These are phyloP conservation scores for Tenualosa ilisha DNA, from an alignment of 2,797 vertebrate species.

Conservation along the genomic window DNA sequence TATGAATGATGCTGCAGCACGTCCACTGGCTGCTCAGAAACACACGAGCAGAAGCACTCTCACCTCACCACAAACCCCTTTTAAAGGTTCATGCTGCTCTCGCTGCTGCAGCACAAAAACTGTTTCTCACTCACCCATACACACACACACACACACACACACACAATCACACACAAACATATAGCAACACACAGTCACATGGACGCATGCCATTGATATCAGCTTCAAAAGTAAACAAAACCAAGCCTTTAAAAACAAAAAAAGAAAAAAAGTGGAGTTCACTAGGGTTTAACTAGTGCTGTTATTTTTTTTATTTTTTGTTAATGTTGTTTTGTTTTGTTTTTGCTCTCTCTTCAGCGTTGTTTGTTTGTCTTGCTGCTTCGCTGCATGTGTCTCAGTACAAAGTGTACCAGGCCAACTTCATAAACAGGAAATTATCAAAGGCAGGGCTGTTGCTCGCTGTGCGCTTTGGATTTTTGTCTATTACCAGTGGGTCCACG, in stretches of 20 bases:
- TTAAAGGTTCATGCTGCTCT: neutral
- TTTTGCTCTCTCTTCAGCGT: constrained; percentile 21
- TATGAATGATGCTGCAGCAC: constrained; percentile 57
- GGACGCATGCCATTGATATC: neutral
- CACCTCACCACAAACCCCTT: neutral
- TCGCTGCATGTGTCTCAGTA: constrained; percentile 49
- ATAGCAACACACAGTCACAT: neutral
- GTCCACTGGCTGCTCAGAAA: neutral
- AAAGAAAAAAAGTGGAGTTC: neutral
- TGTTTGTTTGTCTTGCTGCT: constrained; percentile 39
- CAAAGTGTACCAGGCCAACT: constrained; percentile 60
- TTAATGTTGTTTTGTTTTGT: neutral
- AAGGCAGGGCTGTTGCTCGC: constrained; percentile 46
- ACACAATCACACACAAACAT: neutral
- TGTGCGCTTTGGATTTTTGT: neutral
- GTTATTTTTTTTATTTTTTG: constrained; percentile 37
- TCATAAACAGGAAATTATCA: constrained; percentile 79
- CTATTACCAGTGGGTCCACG: constrained; percentile 15
- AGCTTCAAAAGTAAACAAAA: neutral
- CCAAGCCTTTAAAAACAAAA: neutral
- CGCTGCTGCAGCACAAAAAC: neutral
- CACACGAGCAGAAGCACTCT: neutral
- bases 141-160: neutral
- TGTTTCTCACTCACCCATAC: neutral
- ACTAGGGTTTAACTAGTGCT: constrained; percentile 9